Percentiles rank a stretch among this genome's conserved stretches.
Evolutionary conservation across 1,140 invertebrate genomes (phyloP).

Genomic region (Drosophila navojoa): DNA sequence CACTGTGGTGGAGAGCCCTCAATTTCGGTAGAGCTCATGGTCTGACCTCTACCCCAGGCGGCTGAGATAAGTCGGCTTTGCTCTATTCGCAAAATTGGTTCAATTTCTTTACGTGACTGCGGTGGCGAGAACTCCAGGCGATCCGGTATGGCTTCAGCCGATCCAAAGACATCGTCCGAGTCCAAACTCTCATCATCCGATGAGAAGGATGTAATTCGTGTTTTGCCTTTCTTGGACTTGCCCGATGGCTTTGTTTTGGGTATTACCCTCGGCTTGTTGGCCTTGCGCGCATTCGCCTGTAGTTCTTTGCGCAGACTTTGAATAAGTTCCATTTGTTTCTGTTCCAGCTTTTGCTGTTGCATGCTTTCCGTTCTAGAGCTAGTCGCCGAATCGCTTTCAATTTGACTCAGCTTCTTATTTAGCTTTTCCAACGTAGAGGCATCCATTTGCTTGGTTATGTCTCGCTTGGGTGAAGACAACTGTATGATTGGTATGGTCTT

Average conservation of each 20-base stretch:
- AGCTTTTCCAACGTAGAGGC: constrained; percentile 87
- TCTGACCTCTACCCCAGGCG: constrained; percentile 88
- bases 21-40: constrained; percentile 89
- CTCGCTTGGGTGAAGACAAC: constrained; percentile 87
- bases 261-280: constrained; percentile 76
- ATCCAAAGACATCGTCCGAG: constrained; percentile 89
- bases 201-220: constrained; percentile 88
- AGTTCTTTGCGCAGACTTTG: constrained; percentile 83
- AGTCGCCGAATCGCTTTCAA: constrained; percentile 89
- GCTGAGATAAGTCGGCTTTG: constrained; percentile 88
- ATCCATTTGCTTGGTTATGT: constrained; percentile 88
- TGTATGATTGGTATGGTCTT: constrained; percentile 86
- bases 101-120: constrained; percentile 88
- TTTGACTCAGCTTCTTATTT: constrained; percentile 89
- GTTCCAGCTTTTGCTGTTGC: constrained; percentile 86
- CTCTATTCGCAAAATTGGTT: constrained; percentile 88
- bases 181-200: constrained; percentile 89
- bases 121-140: constrained; percentile 89
- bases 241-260: constrained; percentile 75
- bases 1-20: constrained; percentile 89
- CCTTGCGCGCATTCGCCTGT: constrained; percentile 71
- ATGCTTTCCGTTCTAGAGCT: constrained; percentile 88
- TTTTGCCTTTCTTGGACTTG: constrained; percentile 86
- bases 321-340: constrained; percentile 84
- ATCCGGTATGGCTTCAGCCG: constrained; percentile 88